phyloP scores from a whole-genome alignment of 2,797 vertebrate species.

The Mus caroli region DNA sequence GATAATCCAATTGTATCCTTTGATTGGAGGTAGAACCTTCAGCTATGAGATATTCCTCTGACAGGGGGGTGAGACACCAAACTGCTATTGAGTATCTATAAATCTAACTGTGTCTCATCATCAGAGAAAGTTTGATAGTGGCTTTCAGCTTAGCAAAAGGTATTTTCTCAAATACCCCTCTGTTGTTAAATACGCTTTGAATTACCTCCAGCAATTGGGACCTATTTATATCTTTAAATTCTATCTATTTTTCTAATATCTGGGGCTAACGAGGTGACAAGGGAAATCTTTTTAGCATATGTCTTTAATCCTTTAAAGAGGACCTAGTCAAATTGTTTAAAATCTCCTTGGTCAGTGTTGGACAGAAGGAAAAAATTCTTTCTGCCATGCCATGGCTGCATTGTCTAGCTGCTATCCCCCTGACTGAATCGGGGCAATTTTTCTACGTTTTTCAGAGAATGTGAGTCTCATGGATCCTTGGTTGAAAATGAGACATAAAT shows the following conservation, averaged over 20 bases:
- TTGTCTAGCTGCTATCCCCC: neutral
- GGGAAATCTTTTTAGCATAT: neutral
- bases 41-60: neutral
- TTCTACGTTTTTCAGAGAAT: neutral
- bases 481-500: neutral
- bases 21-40: neutral
- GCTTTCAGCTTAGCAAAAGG: neutral
- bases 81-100: neutral
- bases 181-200: neutral
- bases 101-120: neutral
- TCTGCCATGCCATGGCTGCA: neutral
- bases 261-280: neutral
- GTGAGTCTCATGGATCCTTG: neutral
- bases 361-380: neutral
- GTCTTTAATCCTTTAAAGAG: neutral
- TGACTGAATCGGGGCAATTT: neutral
- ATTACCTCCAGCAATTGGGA: neutral
- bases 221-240: neutral
- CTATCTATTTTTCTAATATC: neutral
- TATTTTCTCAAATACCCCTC: neutral
- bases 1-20: neutral
- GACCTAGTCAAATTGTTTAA: neutral
- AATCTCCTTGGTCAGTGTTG: neutral
- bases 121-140: neutral
- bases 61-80: neutral